Conservation (phyloP, 2,888 invertebrate species). For the Hydroisotoma schaefferi region DNA sequence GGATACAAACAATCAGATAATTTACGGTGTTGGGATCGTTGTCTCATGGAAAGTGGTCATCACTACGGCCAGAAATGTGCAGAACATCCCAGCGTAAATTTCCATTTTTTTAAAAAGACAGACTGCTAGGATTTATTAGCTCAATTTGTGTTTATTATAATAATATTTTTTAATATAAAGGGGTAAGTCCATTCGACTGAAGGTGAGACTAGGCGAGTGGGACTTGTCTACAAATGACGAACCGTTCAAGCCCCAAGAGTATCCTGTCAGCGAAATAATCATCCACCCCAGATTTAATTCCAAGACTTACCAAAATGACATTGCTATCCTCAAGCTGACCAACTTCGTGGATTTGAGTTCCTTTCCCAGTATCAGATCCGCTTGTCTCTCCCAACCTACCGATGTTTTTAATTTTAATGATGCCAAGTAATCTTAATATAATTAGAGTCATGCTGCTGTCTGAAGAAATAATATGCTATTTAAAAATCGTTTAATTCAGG, state of each 20-base stretch:
- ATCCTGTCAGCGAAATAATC: conserved; percentile 33
- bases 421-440: conserved; percentile 37
- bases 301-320: conserved; percentile 47
- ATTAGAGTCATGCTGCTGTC: neutral
- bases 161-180: neutral
- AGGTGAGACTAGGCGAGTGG: conserved; percentile 47
- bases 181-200: conserved; percentile 15
- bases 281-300: conserved; percentile 44
- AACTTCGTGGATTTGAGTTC: conserved; percentile 36
- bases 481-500: conserved; percentile 15
- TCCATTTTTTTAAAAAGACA: too few relatives aligned
- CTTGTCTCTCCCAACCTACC: conserved; percentile 42
- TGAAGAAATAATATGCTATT: neutral
- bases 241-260: conserved; percentile 44
- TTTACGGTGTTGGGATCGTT: conserved; percentile 47
- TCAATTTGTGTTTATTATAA: too few relatives aligned
- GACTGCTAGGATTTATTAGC: too few relatives aligned
- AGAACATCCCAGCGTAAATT: conserved; percentile 35
- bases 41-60: conserved; percentile 42
- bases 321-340: conserved; percentile 41
- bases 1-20: conserved; percentile 43
- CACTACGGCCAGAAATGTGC: conserved; percentile 44
- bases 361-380: conserved; percentile 44
- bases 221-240: conserved; percentile 42
- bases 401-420: conserved; percentile 34